Evolutionary conservation across 2,113 vertebrate genomes (phyloP), one percentile per base, ranked within the genome.

Genomic region (Gracilinanus agilis): DNA sequence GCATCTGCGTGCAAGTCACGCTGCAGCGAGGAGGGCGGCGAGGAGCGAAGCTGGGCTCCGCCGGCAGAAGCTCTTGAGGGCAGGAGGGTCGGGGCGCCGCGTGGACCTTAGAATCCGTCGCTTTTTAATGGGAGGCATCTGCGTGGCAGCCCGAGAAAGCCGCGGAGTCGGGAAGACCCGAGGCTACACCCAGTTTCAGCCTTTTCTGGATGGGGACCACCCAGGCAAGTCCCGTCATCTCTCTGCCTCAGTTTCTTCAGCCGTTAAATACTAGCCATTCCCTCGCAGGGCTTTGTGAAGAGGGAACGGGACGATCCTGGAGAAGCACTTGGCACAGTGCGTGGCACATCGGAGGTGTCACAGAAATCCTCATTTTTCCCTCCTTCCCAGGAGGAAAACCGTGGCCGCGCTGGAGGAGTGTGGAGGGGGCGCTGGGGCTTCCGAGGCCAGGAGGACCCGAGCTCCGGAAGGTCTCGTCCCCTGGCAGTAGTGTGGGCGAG

Each of bases 1-100:
- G 44, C 96, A 95, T 95, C 96, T 94, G 94, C 0, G 58, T 88
- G 94, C 93, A 93, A 90, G 44, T 94, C 90, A n/a, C 90, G 93
- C 55, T 96, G 34, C 94, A 94, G 89, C 89, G 90, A 95, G 44
- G 0, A 0, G 23, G 56, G 94, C 29, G 91, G 88, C 55, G 92
- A 88, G 88, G 8, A 96, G 92, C 93, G 94, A 95, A 93, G 96
- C 0, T 25, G 90, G 27, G 0, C 55, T 95, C 56, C 95, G 24
- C 61, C 90, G 83, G 53, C 61, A 88, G 55, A 44, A 96, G 92
- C 92, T 88, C 94, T 91, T 96, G 90, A 90, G n/a, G 93, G 83
- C 94, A 94, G 40, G 55, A 12, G 21, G 21, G 6, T 2, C 12
- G 40, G n/a, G 67, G 34, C 40, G 67, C 16, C 16, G 0, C 13